Evolutionary conservation across 2,888 invertebrate species (phyloP).

Genomic region (Dilophus febrilis): DNA sequence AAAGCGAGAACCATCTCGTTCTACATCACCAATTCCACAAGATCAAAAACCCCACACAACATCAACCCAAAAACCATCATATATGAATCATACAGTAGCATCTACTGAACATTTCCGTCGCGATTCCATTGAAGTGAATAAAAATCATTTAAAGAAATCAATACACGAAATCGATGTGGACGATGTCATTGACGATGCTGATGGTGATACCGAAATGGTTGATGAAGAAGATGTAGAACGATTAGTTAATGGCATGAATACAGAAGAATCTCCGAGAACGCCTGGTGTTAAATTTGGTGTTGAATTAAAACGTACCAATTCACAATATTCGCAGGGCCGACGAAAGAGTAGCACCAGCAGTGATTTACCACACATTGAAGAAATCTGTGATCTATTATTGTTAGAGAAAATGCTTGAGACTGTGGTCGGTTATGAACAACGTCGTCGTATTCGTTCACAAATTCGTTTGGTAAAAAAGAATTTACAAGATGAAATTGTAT

Average conservation of each 20-base stretch:
- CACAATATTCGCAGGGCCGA: slow-evolving; percentile 23
- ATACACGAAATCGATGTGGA: slow-evolving; percentile 13
- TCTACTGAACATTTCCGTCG: slow-evolving; percentile 28
- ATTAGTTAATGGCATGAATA: too few species aligned
- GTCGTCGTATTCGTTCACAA: slow-evolving; percentile 59
- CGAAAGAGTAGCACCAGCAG: slow-evolving; percentile 32
- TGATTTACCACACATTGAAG: slow-evolving; percentile 42
- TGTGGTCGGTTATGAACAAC: slow-evolving; percentile 57
- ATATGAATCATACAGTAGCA: slow-evolving; percentile 29
- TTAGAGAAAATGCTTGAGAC: slow-evolving; percentile 59
- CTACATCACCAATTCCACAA: slow-evolving; percentile 6
- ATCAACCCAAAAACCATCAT: slow-evolving; percentile 21
- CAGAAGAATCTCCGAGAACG: slow-evolving; percentile 24
- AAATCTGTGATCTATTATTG: slow-evolving; percentile 50
- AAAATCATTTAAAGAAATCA: slow-evolving; percentile 11
- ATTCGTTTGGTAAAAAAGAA: slow-evolving; percentile 54
- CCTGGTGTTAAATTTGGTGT: slow-evolving; percentile 54
- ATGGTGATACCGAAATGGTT: slow-evolving; percentile 21
- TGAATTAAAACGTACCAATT: slow-evolving; percentile 40
- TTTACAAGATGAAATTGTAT: slow-evolving; percentile 15
- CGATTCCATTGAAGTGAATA: slow-evolving; percentile 25
- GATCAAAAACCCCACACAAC: too few species aligned
- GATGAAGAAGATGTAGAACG: slow-evolving; percentile 32
- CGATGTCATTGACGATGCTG: slow-evolving; percentile 19
- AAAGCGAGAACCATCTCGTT: not conserved